Evolutionary conservation across 2,113 vertebrate genomes (phyloP).

Genomic region (Paraplagusia blochii): DNA sequence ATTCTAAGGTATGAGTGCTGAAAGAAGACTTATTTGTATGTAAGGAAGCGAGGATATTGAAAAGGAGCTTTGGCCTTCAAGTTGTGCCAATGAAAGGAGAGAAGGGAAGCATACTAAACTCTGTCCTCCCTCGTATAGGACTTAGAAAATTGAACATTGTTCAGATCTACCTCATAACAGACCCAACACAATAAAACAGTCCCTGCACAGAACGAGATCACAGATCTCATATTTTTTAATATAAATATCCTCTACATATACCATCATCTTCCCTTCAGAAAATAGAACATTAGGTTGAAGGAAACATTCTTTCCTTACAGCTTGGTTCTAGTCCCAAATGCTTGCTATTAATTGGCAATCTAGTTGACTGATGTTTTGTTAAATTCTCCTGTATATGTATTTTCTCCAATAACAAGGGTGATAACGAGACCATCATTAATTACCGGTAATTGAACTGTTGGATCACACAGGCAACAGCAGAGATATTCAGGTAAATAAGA

Average conservation of each 20-base stretch:
- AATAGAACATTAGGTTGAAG: slow-evolving; percentile 25
- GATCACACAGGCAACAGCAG: slow-evolving; percentile 19
- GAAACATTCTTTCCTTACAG: slow-evolving; percentile 21
- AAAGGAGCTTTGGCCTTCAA: slow-evolving; percentile 53
- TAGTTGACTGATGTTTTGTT: slow-evolving; percentile 65
- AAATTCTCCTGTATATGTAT: slow-evolving; percentile 55
- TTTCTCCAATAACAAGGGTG: slow-evolving; percentile 49
- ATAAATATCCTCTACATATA: neutral
- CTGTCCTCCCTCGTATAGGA: slow-evolving; percentile 24
- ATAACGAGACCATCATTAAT: slow-evolving; percentile 58
- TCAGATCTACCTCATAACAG: slow-evolving; percentile 1
- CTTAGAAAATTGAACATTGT: slow-evolving; percentile 27
- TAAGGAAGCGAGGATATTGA: slow-evolving; percentile 40
- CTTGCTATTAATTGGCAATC: slow-evolving; percentile 58
- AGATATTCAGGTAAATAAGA: neutral
- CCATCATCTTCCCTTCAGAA: slow-evolving; percentile 39
- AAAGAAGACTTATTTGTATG: slow-evolving; percentile 67
- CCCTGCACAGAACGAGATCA: too few species aligned
- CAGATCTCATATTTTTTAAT: too few species aligned
- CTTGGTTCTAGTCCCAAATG: slow-evolving; percentile 44
- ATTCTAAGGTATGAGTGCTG: slow-evolving; percentile 48
- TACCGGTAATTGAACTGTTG: slow-evolving; percentile 39
- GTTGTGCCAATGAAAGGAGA: slow-evolving; percentile 35
- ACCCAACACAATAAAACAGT: slow-evolving; percentile 6
- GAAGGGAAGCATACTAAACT: slow-evolving; percentile 55